phyloP scores from a whole-genome alignment of 2,888 invertebrate genomes.

The Rhamphomyia laevipes region DNA sequence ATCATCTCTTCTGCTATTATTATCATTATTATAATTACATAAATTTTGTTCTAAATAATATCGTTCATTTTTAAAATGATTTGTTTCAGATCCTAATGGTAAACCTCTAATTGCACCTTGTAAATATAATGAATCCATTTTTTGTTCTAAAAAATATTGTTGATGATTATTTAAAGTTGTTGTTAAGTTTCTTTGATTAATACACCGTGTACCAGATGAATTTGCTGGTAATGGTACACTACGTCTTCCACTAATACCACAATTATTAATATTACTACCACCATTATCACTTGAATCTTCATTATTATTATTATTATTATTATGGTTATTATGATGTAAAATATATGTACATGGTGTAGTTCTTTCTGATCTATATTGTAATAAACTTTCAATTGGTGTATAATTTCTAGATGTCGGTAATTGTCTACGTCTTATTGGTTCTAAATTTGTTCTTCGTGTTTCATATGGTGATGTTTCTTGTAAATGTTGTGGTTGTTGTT shows the following conservation, averaged over 20 bases:
- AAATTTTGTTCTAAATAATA: slow-evolving; percentile 32
- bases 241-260: slow-evolving; percentile 21
- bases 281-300: slow-evolving; percentile 27
- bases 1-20: slow-evolving; percentile 29
- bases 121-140: slow-evolving; percentile 36
- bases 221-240: slow-evolving; percentile 23
- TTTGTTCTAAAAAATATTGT: slow-evolving; percentile 35
- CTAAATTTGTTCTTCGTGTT: not conserved
- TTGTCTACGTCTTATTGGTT: slow-evolving; percentile 10
- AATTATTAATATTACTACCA: not conserved
- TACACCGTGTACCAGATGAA: not conserved
- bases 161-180: not conserved
- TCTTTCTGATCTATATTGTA: slow-evolving; percentile 24
- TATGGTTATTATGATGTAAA: slow-evolving; percentile 18
- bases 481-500: not conserved
- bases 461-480: slow-evolving; percentile 1
- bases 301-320: slow-evolving; percentile 25
- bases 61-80: slow-evolving; percentile 35
- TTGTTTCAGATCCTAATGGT: slow-evolving; percentile 33
- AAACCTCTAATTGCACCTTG: slow-evolving; percentile 32
- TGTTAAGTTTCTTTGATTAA: not conserved
- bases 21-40: slow-evolving; percentile 27
- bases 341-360: slow-evolving; percentile 23
- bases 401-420: slow-evolving; percentile 25
- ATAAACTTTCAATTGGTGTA: slow-evolving; percentile 30